Base-by-base conservation (phyloP, 64 coral and sea anemone species). In the Acropora tenuis region DNA sequence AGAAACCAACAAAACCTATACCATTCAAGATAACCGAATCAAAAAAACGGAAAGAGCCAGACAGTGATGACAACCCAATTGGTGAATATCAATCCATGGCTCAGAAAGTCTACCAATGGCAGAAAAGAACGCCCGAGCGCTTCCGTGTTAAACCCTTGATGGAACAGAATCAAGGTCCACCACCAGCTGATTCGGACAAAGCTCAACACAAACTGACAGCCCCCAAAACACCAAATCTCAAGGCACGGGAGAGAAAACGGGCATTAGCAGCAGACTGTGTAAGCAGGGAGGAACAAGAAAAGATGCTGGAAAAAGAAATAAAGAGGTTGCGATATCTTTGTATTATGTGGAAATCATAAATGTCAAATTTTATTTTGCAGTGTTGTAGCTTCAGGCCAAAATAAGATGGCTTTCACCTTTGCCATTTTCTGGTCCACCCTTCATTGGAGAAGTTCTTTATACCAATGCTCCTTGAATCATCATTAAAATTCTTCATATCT, bases 11-110 rank as follows among this genome's bases (percentile, higher is more conserved):
- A 17, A 72, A 90, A 47, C 97, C 94, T 66, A 77, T 91, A 18
- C 97, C 97, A 57, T 99, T 99, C 85, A 90, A 94, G 6, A 91
- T 99, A 17, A 77, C 81, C 68, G 78, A 89, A 67, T 71, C 83
- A 50, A 80, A 67, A 16, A 95, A 95, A 48, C 76, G 93, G 0
- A 95, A 95, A 19, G 52, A 45, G 9, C 72, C 83, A 60, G 93
- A 95, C 8, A 84, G 41, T 7, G 93, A 80, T 59, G 60, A 85
- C 5, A 91, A 74, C 17, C 53, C 74, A 8, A 75, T 77, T 45
- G 93, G 80, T 11, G 63, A 84, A 2, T 95, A 82, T 48, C 77
- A 90, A 44, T 91, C 93, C 8, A 91, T 95, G 93, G 93, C 93
- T n/a, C 83, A 95, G 19, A 87, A 83, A 41, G 80, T 83, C 8